Percentiles rank a stretch among this genome's conserved stretches.
phyloP scores from a whole-genome alignment of 2,113 vertebrate genomes.

The Centropus bengalensis region DNA sequence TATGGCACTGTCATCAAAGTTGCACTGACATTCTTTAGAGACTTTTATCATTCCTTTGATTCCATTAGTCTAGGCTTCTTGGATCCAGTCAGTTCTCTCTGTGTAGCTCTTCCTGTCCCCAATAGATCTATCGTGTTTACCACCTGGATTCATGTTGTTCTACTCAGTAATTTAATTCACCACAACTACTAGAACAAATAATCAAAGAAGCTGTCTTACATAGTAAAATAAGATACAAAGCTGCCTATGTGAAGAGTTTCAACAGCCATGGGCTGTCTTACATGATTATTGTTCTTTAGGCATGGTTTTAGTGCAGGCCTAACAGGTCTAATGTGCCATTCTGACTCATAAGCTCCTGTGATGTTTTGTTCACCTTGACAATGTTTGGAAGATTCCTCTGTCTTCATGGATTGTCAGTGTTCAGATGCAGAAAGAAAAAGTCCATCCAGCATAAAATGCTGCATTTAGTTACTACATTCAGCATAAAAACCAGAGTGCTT shows the following conservation, averaged over 20 bases:
- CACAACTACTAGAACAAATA: background rate
- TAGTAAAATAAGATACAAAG: background rate
- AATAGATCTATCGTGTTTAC: background rate
- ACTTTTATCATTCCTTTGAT: background rate
- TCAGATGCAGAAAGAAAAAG: too few species aligned
- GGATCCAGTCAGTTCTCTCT: background rate
- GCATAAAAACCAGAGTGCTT: background rate
- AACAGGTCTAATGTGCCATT: background rate
- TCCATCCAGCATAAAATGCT: too few species aligned
- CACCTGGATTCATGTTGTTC: background rate
- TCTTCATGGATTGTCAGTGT: background rate
- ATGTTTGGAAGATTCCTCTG: background rate
- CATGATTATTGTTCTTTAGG: background rate
- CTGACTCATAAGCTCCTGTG: background rate
- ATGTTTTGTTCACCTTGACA: background rate
- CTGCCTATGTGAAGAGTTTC: background rate
- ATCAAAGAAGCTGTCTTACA: background rate
- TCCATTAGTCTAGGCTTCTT: background rate
- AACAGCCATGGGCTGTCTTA: background rate
- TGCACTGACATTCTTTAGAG: accelerated
- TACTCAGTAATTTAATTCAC: background rate
- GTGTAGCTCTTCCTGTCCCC: background rate
- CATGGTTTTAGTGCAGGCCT: background rate
- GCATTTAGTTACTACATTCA: background rate
- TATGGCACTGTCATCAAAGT: background rate